Conservation (phyloP, 2,888 invertebrate species). For the Nomada fucata region DNA sequence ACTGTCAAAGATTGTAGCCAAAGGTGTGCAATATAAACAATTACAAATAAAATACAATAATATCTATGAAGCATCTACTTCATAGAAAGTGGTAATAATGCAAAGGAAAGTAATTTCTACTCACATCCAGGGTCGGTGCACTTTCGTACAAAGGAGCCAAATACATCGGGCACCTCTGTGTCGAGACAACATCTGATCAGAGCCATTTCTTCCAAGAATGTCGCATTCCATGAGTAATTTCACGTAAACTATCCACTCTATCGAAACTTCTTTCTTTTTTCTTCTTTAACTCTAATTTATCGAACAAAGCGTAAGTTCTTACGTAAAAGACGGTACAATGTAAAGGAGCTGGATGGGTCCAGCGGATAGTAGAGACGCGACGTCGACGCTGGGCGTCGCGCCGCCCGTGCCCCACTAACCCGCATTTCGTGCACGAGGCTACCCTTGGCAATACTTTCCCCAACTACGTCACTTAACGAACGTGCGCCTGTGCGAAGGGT, state of each 20-base stretch:
- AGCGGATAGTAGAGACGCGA: slow-evolving; percentile 24
- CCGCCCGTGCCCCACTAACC: slow-evolving; percentile 80
- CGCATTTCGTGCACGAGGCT: slow-evolving; percentile 71
- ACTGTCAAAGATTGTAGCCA: no score
- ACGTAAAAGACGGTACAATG: background rate
- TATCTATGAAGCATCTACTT: no score
- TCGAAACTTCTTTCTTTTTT: no score
- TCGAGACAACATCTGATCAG: slow-evolving; percentile 93
- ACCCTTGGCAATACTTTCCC: slow-evolving; percentile 65
- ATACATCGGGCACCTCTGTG: slow-evolving; percentile 90
- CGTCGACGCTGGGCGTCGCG: slow-evolving; percentile 64
- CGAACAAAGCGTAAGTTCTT: background rate
- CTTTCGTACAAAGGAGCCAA: slow-evolving; percentile 91
- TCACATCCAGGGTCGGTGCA: slow-evolving; percentile 93
- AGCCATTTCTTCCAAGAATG: slow-evolving; percentile 85
- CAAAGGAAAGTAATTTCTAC: slow-evolving; percentile 82
- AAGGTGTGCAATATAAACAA: no score
- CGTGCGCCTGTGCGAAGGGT: slow-evolving; percentile 67
- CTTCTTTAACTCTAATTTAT: background rate
- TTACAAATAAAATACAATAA: no score
- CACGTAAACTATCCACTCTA: background rate
- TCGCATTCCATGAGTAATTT: slow-evolving; percentile 13
- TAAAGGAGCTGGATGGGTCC: background rate
- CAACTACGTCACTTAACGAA: slow-evolving; percentile 58
- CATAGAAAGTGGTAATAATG: no score